Conservation (phyloP, 2,113 vertebrate genomes). For the Paradoxurus hermaphroditus region DNA sequence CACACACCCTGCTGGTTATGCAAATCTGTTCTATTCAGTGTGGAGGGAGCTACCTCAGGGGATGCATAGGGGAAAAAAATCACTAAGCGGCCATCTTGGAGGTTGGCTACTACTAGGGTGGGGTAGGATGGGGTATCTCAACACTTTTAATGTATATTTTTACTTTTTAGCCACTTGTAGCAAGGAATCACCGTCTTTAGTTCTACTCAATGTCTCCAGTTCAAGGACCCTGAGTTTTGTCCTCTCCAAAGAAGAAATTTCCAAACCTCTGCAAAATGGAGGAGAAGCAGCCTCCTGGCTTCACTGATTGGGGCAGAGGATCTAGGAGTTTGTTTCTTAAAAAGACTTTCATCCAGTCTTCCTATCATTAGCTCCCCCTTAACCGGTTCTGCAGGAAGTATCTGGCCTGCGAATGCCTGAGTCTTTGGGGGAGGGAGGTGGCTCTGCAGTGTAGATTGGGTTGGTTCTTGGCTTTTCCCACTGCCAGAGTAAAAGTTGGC, state of each 20-base stretch:
- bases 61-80: not conserved
- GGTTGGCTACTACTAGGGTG: too few relatives aligned
- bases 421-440: not conserved
- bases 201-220: not conserved
- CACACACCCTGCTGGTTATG: not conserved
- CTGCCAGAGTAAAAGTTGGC: not conserved
- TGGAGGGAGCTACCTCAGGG: not conserved
- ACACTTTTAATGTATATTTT: not conserved
- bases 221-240: not conserved
- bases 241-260: not conserved
- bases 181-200: not conserved
- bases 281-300: not conserved
- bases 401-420: not conserved
- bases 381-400: not conserved
- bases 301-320: not conserved
- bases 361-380: not conserved
- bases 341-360: not conserved
- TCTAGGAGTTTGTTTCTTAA: not conserved
- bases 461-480: not conserved
- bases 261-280: not conserved
- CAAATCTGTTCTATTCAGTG: not conserved
- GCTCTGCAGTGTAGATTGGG: too few relatives aligned
- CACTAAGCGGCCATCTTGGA: not conserved
- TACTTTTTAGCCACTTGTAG: not conserved
- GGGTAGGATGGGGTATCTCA: not conserved